Conservation (phyloP, 2,797 vertebrate species). For the Chelmon rostratus region DNA sequence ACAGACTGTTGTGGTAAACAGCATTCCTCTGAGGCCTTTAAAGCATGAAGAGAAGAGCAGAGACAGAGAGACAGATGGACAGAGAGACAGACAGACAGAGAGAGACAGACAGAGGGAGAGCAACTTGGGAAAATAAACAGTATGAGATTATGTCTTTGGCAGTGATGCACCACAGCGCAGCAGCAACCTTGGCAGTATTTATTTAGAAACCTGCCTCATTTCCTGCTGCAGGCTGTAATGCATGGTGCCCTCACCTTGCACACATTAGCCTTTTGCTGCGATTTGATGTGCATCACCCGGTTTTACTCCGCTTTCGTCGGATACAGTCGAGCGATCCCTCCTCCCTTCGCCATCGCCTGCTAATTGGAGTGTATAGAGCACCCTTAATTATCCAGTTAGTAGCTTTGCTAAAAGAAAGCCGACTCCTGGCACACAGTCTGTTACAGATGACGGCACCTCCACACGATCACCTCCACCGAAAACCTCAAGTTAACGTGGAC, state of each 20-base stretch:
- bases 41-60: slow-evolving; percentile 48
- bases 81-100: slow-evolving; percentile 25
- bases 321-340: slow-evolving; percentile 59
- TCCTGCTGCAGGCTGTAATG: slow-evolving; percentile 68
- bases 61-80: slow-evolving; percentile 39
- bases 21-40: slow-evolving; percentile 67
- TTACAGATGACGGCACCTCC: slow-evolving; percentile 59
- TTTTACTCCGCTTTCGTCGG: slow-evolving; percentile 54
- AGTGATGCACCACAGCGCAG: slow-evolving; percentile 66
- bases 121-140: slow-evolving; percentile 68
- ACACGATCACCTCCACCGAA: slow-evolving; percentile 45
- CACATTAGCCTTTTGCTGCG: slow-evolving; percentile 71
- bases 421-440: slow-evolving; percentile 64
- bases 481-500: slow-evolving; percentile 29
- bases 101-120: slow-evolving; percentile 29
- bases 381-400: slow-evolving; percentile 80
- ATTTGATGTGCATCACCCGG: slow-evolving; percentile 62
- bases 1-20: slow-evolving; percentile 65
- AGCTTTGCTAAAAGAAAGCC: slow-evolving; percentile 67
- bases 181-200: slow-evolving; percentile 75
- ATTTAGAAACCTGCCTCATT: slow-evolving; percentile 77
- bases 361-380: slow-evolving; percentile 80
- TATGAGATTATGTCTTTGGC: slow-evolving; percentile 73
- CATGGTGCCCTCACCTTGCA: slow-evolving; percentile 63
- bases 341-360: slow-evolving; percentile 55